Base-by-base conservation (phyloP, 2,888 invertebrate species). In the Melieria omissa region DNA sequence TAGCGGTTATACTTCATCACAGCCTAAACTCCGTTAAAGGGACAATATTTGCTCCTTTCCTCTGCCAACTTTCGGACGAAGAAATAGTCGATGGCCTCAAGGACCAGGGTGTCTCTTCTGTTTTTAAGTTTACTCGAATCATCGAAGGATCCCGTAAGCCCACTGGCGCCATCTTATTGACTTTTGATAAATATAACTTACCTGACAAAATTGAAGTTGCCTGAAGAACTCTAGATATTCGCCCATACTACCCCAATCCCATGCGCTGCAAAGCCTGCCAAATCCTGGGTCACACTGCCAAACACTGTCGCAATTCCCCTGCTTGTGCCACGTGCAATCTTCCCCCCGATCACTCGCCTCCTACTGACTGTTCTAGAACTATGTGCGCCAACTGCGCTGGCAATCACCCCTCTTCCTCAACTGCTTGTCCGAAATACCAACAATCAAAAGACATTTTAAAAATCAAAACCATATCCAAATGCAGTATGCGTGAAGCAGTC, bases 11-110 rank as follows among this genome's bases (percentile, higher is more conserved):
- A 10, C 61, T 61, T 45, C 61, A 61, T 12, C n/a, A n/a, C 44
- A 10, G 16, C 9, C 8, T 61, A 6, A 65, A 65, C 42, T 65
- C 64, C 5, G 54, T 65, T 8, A 65, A 65, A 10, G 54, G 64
- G 2, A 42, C 64, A 1, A 65, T 65, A 44, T 65, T 54, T 10
- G 64, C 54, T n/a, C 52, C 64, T 10, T 44, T 65, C n/a, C 14
- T 65, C 52, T 65, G 52, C 29, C 64, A 65, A 9, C 52, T 54
- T 8, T 7, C n/a, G 7, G 52, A 65, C 16, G 42, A 64, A 3
- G 64, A 65, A 54, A 65, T 65, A 46, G 29, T 65, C 29, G 64
- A 42, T 5, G 52, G 54, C 9, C 42, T 65, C 6, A 65, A 42
- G 16, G 64, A 54, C 5, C 42, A 52, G 54, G 64, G n/a, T n/a